phyloP scores from a whole-genome alignment of 2,113 vertebrate species.

The Campylomormyrus numenius region DNA sequence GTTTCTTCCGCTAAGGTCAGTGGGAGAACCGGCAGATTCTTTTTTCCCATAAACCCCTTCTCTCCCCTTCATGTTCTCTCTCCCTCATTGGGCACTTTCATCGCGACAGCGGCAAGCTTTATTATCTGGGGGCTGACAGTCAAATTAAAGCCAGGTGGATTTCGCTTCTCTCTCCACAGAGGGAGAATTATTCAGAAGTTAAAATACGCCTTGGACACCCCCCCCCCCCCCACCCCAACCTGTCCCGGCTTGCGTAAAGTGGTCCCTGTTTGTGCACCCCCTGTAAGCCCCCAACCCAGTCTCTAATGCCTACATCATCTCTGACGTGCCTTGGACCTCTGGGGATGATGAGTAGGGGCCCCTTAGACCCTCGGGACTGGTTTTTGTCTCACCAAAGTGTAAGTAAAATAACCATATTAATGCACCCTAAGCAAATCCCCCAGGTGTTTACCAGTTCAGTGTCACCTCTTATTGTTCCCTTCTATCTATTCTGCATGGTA shows the following conservation, averaged over 20 bases:
- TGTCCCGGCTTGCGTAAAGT: slow-evolving; percentile 18
- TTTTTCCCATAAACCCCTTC: slow-evolving; percentile 13
- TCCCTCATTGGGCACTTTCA: slow-evolving; percentile 9
- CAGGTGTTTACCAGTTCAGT: neutral
- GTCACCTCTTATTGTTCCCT: neutral
- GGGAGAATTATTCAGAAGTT: slow-evolving; percentile 29
- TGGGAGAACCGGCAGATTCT: slow-evolving; percentile 28
- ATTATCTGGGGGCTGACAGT: slow-evolving; percentile 37
- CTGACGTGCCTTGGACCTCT: neutral
- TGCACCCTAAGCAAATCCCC: neutral
- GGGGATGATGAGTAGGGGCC: neutral
- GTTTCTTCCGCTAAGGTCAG: slow-evolving; percentile 38
- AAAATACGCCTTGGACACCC: slow-evolving; percentile 20
- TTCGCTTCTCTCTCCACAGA: slow-evolving; percentile 27
- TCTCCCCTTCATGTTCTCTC: slow-evolving; percentile 12
- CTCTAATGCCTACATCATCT: neutral
- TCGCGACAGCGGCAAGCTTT: neutral
- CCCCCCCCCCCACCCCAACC: slow-evolving; percentile 20
- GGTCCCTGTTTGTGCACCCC: slow-evolving; percentile 22
- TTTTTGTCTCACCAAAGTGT: neutral
- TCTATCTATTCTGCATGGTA: neutral
- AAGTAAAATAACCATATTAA: neutral
- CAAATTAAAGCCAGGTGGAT: slow-evolving; percentile 48
- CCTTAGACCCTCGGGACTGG: neutral
- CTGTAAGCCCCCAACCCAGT: slow-evolving; percentile 17